phyloP scores from a whole-genome alignment of 2,113 vertebrate genomes.

The Crotalus helleri region DNA sequence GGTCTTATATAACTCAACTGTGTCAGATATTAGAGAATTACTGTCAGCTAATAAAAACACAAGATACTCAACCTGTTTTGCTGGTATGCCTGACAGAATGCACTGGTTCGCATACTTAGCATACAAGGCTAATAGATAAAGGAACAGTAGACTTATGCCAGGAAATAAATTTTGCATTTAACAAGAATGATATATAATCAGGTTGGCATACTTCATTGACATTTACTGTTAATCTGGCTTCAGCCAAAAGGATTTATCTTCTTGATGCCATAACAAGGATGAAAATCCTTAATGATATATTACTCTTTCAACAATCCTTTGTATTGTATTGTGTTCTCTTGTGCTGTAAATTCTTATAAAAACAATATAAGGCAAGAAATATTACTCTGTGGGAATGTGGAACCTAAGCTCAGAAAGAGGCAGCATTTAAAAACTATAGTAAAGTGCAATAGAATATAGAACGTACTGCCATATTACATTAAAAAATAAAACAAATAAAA shows the following conservation, averaged over 20 bases:
- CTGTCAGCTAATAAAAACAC: neutral
- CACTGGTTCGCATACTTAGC: neutral
- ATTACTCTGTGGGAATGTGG: neutral
- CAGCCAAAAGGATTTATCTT: neutral
- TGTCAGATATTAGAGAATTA: constrained; percentile 21
- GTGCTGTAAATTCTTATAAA: neutral
- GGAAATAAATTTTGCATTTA: neutral
- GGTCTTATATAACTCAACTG: neutral
- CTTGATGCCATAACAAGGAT: neutral
- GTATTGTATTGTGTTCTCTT: neutral
- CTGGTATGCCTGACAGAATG: neutral
- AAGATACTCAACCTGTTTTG: neutral
- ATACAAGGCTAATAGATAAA: neutral
- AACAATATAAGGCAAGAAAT: neutral
- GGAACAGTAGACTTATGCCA: neutral
- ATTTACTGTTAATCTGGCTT: neutral
- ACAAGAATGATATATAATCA: neutral
- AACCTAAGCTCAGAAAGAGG: neutral
- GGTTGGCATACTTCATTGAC: neutral
- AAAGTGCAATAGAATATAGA: neutral
- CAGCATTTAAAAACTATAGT: too few species aligned
- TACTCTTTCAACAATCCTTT: neutral
- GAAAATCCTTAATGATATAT: neutral
- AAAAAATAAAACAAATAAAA: neutral
- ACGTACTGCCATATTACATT: neutral